Evolutionary conservation across 2,113 vertebrate species (phyloP), one percentile per base, ranked within the genome.

Genomic region (Passer domesticus): DNA sequence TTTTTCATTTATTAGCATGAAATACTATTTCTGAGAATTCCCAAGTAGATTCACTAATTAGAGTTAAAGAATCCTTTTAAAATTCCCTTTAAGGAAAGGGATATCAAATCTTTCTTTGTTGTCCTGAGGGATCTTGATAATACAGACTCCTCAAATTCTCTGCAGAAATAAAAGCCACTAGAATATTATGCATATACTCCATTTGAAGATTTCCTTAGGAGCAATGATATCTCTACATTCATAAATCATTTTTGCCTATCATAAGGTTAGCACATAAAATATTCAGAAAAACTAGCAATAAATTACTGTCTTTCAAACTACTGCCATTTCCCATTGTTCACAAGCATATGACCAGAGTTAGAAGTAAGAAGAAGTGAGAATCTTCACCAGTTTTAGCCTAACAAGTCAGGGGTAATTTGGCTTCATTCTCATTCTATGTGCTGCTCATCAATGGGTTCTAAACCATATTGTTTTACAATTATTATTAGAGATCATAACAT

Each of bases 111-210:
- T 80, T 87, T 67, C 56, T 83, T 50, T 86, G 52, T 72, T 90
- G 68, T 96, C 95, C 94, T 93, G 66, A 58, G 90, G 90, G 92
- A 96, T 83, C 93, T 94, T 93, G 86, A 89, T 95, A 96, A 95
- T 60, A 92, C 73, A 95, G 82, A 81, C 80, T 90, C 30, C 82
- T 94, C 46, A 81, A 74, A 92, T 92, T 92, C 94, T 93, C 83
- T 63, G 56, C 66, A 89, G 84, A 91, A 84, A 87, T 91, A 77
- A 72, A 82, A 95, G 67, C 69, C 91, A 80, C 69, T 81, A 81
- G 53, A 79, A 94, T 89, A 81, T 90, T 78, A 90, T 89, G 69
- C 89, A 75, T 75, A 67, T 46, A 44, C 49, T 92, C 39, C 23
- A 94, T 87, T 84, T 78, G 95, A 91, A 87, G 87, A 68, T 87